Base-by-base conservation (phyloP, 2,113 vertebrate species). In the Gambusia affinis region DNA sequence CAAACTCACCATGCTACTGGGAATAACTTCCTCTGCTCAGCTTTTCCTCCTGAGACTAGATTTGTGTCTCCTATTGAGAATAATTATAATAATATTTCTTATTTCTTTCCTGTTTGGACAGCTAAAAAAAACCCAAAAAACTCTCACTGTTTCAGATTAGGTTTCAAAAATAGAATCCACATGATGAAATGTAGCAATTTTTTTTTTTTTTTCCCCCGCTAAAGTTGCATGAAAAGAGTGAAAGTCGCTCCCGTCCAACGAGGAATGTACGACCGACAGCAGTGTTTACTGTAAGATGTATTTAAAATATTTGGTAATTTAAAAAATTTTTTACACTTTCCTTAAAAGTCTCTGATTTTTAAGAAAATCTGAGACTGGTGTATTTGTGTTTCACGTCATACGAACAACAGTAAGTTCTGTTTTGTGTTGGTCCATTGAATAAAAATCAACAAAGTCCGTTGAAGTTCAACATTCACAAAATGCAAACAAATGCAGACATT, bases 241-340 rank as follows among this genome's bases (percentile, higher is more conserved):
- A 57, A 57, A 57, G 10, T 57, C 24, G 24, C 6, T n/a, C 19
- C 19, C 24, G 24, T 57, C 51, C 51, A n/a, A 57, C 24, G 24
- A 44, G 66, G 66, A 78, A 44, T 66, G 71, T 73, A 63, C 11
- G 10, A 17, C 27, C 60, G 74, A 67, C 80, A 85, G 80, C 12
- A 42, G 39, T 27, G 27, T 27, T 27, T 27, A 27, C 27, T 27
- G 27, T 27, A 27, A 27, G 27, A 27, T 27, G 27, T 27, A 30
- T 30, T 30, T 30, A 30, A 30, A 30, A 30, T 30, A 3, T 30
- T 30, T 30, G 30, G 30, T 30, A 3, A 30, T 30, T 30, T 30
- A 30, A 30, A 30, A 30, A 30, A 4, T 3, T 3, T 3, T 3
- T 30, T 30, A 30, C 3, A 30, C 30, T 30, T 30, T 30, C 30